Evolutionary conservation across 2,888 invertebrate genomes (phyloP), one percentile per base, ranked within the genome.

Genomic region (Polyommatus icarus): DNA sequence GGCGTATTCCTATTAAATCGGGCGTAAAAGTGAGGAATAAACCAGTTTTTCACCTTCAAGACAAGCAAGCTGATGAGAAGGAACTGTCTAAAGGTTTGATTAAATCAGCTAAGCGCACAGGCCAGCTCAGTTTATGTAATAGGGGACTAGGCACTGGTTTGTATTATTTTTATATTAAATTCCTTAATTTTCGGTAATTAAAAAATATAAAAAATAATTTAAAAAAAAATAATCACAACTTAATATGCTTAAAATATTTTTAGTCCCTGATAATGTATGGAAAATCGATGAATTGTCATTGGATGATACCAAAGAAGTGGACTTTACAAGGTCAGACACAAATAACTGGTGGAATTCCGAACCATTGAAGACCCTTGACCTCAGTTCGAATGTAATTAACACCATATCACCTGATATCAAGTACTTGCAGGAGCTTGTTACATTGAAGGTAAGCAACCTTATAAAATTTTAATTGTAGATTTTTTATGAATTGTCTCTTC

Each of bases 281-380:
- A 95, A 95, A 82, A 96, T 97, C 84, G 96, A 97, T 85, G 96
- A 96, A 82, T 89, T 96, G 79, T 95, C 95, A 18, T 83, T 94
- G 80, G 95, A 95, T 78, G 95, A 95, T 20, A 95, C 95, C 79
- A 94, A 95, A 82, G 95, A 95, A 73, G 89, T 96, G 75, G 96
- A 96, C 86, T 95, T 96, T 83, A 89, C 94, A 78, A 92, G 91
- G 81, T 87, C 90, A 6, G 94, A 95, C 76, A 94, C 95, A 61
- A 95, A 95, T 81, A 95, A 95, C 81, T 98, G 98, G 98, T 98
- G 98, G 98, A 97, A 97, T 87, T 96, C 96, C 84, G 96, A 96
- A 83, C 96, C 97, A 2, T 90, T 98, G 32, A 96, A 95, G 80
- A 96, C 95, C 84, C 94, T 98, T 81, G 97, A 98, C 89, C 93